Evolutionary conservation across 2,888 invertebrate genomes (phyloP), one percentile per base, ranked within the genome.

Genomic region (Cephus sareptanus): DNA sequence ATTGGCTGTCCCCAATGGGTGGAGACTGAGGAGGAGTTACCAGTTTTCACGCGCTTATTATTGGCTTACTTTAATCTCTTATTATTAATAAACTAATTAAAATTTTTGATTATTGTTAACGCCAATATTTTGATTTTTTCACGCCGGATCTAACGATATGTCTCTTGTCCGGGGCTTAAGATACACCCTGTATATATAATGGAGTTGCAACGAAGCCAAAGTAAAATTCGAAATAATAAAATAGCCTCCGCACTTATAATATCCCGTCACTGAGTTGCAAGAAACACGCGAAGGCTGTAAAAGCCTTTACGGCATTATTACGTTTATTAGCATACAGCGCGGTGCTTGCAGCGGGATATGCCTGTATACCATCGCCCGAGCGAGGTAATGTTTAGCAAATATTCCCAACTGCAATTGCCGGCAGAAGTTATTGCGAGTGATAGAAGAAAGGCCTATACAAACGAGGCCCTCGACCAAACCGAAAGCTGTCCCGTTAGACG

Each of bases 281-380:
- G 74, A 74, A 74, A 35, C 74, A n/a, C 74, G 35, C 31, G 12
- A 34, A 71, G 75, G 34, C 75, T 79, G 79, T 81, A 82, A 80
- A 81, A 81, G 77, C 70, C 79, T 85, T 84, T 83, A 84, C 77
- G 84, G 78, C 77, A 81, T 80, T 80, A 76, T 80, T 81, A 79
- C 80, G 35, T 80, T 83, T 83, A 83, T 83, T 83, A 82, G 81
- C 82, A 56, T 56, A 56, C 56, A 23, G 56, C 15, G 6, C 23
- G 9, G 56, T 23, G 56, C 56, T 56, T 23, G 2, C 23, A n/a
- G 35, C 4, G 12, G 12, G 0, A 15, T 11, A 30, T 71, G 3
- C 71, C 34, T 23, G 6, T 34, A n/a, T 4, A n/a, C 1, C 34
- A n/a, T 30, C 35, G 0, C 11, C 11, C 74, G 35, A 35, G 35